Conservation (phyloP, 2,113 vertebrate genomes). For the Actinemys pallida region DNA sequence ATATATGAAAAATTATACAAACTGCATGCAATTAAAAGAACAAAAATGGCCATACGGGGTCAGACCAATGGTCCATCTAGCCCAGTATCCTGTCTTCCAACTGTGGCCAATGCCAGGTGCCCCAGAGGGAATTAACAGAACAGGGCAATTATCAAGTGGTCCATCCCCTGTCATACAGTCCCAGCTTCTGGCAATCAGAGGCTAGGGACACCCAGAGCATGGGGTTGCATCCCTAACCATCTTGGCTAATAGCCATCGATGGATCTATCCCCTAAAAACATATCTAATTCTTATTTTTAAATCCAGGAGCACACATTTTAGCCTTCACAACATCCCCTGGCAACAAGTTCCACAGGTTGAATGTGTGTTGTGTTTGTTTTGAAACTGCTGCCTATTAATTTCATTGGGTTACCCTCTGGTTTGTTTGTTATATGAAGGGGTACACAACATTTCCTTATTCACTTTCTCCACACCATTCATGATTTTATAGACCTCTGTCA, state of each 20-base stretch:
- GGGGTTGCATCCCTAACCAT: neutral
- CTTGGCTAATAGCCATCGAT: neutral
- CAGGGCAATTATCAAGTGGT: neutral
- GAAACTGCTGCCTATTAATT: neutral
- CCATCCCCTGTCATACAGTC: neutral
- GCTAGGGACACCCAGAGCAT: neutral
- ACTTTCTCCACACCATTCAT: neutral
- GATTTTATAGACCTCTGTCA: neutral
- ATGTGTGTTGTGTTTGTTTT: neutral
- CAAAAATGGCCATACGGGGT: neutral
- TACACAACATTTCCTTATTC: neutral
- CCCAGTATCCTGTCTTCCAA: neutral
- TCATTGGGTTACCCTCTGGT: neutral
- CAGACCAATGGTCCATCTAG: neutral
- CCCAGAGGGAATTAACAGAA: no score
- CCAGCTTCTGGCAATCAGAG: neutral
- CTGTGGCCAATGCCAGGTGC: neutral
- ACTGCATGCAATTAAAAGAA: neutral
- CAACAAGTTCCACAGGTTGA: neutral
- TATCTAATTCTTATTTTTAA: neutral
- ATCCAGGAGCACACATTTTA: neutral
- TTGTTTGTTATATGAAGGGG: neutral
- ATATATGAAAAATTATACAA: no score
- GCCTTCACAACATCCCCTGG: neutral
- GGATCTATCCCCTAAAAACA: neutral